These are phyloP conservation scores for Ophthalmolycus amberensis DNA, from an alignment of 2,113 vertebrate genomes.

Conservation along the genomic window DNA sequence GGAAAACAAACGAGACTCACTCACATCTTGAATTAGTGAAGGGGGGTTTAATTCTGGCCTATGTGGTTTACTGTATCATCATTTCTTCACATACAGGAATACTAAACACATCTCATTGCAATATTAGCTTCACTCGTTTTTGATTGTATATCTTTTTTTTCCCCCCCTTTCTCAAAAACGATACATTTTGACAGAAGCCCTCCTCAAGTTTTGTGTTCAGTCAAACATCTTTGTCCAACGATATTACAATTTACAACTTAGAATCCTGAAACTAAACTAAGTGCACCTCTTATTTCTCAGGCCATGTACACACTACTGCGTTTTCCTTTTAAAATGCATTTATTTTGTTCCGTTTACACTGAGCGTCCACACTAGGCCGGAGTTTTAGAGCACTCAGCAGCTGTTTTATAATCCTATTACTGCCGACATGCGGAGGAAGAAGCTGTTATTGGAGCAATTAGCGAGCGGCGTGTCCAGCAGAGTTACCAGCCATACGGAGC, in stretches of 20 bases:
- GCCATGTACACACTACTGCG: no score
- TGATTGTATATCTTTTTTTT: background rate
- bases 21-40: background rate
- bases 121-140: background rate
- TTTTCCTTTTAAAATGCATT: no score
- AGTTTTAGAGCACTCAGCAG: no score
- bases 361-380: no score
- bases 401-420: no score
- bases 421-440: no score
- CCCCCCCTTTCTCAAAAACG: background rate
- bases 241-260: background rate
- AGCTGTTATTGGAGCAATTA: no score
- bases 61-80: background rate
- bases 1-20: background rate
- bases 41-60: background rate
- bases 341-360: no score
- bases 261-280: background rate
- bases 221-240: no score
- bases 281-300: background rate
- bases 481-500: no score
- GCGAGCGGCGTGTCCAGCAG: no score
- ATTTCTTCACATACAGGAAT: background rate
- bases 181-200: background rate
- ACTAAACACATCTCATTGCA: background rate
- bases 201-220: background rate